Percentiles rank a stretch among this genome's conserved stretches.
Evolutionary conservation across 2,797 vertebrate species (phyloP).

Genomic region (Hypotaenidia okinawae): DNA sequence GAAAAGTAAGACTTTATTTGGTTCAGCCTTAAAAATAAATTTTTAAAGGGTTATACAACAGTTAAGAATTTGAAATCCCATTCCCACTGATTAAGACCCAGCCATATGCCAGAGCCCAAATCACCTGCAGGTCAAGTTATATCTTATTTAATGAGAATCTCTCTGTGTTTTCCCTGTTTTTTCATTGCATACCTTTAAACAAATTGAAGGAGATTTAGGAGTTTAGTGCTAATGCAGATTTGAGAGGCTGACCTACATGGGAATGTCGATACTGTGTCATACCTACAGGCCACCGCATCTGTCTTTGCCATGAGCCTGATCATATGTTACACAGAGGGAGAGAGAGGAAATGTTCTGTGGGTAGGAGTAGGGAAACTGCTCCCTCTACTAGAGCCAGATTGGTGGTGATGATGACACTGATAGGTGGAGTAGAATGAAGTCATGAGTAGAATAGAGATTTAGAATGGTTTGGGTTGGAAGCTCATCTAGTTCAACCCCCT

Average conservation of each 20-base stretch:
- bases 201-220: not conserved
- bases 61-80: not conserved
- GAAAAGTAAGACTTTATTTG: not conserved
- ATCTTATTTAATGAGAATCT: not conserved
- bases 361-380: not conserved
- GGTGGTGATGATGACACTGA: not conserved
- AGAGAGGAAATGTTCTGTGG: not conserved
- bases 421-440: not conserved
- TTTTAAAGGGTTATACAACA: not conserved
- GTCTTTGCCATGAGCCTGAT: not conserved
- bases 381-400: not conserved
- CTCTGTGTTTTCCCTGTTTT: not conserved
- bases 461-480: too few relatives aligned
- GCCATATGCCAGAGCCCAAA: not conserved
- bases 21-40: not conserved
- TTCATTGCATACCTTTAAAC: not conserved
- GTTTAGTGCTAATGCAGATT: not conserved
- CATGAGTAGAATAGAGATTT: too few relatives aligned
- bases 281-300: not conserved
- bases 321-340: not conserved
- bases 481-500: too few relatives aligned
- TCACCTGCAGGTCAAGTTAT: not conserved
- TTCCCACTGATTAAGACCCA: not conserved
- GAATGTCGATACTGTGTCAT: fast-evolving
- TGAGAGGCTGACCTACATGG: not conserved